These are phyloP conservation scores for Glomeris maerens DNA, from an alignment of 1,140 invertebrate species.

Conservation along the genomic window DNA sequence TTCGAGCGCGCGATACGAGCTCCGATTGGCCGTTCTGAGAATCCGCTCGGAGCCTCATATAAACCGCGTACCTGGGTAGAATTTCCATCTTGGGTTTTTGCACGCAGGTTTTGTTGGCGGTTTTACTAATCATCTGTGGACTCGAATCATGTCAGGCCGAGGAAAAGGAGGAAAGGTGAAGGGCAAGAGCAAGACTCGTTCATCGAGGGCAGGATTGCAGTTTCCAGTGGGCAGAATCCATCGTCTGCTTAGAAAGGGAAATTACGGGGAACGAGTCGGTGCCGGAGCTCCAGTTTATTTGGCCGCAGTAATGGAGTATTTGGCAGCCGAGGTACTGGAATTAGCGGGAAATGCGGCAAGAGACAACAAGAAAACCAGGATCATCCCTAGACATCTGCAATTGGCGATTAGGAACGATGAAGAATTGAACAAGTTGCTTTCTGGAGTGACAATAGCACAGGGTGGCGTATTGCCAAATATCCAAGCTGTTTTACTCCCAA, in stretches of 20 bases:
- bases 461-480: slow-evolving; percentile 70
- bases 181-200: slow-evolving; percentile 25
- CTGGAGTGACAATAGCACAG: slow-evolving; percentile 63
- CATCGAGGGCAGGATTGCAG: slow-evolving; percentile 32
- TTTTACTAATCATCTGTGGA: too few species aligned
- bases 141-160: slow-evolving; percentile 23
- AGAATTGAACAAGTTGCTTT: slow-evolving; percentile 32
- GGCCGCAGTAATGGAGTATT: slow-evolving; percentile 33
- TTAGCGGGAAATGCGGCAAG: slow-evolving; percentile 61
- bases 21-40: too few species aligned
- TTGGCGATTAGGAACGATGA: slow-evolving; percentile 37
- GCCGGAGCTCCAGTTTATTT: slow-evolving; percentile 31
- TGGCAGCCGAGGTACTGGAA: slow-evolving; percentile 37
- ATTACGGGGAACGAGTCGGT: slow-evolving; percentile 24
- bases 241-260: slow-evolving; percentile 30
- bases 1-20: too few species aligned
- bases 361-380: slow-evolving; percentile 40
- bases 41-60: too few species aligned
- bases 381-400: slow-evolving; percentile 39
- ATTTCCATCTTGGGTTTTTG: too few species aligned
- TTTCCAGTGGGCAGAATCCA: slow-evolving; percentile 37
- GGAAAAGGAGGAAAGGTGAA: slow-evolving; percentile 24
- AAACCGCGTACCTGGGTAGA: too few species aligned
- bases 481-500: slow-evolving; percentile 50
- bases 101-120: too few species aligned